These are phyloP conservation scores for Trogon melanurus DNA, from an alignment of 2,113 vertebrate genomes.

Conservation along the genomic window DNA sequence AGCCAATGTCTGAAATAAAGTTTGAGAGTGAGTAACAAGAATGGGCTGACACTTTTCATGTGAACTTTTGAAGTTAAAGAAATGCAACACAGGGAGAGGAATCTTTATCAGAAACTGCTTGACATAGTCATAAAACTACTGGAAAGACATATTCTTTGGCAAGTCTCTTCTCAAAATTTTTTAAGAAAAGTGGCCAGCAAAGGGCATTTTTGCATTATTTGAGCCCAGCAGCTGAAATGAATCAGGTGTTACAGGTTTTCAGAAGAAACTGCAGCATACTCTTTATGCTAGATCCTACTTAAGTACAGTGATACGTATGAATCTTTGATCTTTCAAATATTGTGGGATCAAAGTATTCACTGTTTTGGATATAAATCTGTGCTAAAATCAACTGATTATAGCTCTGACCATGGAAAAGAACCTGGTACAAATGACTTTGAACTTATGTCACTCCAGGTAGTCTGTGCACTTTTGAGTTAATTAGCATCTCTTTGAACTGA, in stretches of 20 bases:
- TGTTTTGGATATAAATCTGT: slow-evolving; percentile 62
- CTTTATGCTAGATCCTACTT: not conserved
- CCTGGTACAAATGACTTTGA: slow-evolving; percentile 66
- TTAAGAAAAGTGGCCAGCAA: not conserved
- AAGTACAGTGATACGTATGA: slow-evolving; percentile 25
- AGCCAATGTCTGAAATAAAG: not conserved
- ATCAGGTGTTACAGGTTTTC: not conserved
- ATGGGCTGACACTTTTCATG: not conserved
- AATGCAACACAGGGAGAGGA: not conserved
- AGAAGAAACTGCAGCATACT: not conserved
- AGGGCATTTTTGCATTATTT: not conserved
- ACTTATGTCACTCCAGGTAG: slow-evolving; percentile 49
- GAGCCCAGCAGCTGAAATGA: not conserved
- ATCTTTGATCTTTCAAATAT: slow-evolving; percentile 73
- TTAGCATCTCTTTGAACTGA: slow-evolving; percentile 73
- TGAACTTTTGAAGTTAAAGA: not conserved
- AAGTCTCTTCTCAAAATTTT: not conserved
- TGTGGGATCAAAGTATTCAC: slow-evolving; percentile 66
- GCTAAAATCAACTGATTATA: slow-evolving; percentile 69
- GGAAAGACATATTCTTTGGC: not conserved
- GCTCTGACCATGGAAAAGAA: slow-evolving; percentile 50
- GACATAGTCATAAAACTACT: not conserved
- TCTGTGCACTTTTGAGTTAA: slow-evolving; percentile 57
- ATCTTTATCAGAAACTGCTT: not conserved
- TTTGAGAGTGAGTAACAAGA: not conserved